phyloP scores from a whole-genome alignment of 1,140 invertebrate species.

The Drosophila cardini region DNA sequence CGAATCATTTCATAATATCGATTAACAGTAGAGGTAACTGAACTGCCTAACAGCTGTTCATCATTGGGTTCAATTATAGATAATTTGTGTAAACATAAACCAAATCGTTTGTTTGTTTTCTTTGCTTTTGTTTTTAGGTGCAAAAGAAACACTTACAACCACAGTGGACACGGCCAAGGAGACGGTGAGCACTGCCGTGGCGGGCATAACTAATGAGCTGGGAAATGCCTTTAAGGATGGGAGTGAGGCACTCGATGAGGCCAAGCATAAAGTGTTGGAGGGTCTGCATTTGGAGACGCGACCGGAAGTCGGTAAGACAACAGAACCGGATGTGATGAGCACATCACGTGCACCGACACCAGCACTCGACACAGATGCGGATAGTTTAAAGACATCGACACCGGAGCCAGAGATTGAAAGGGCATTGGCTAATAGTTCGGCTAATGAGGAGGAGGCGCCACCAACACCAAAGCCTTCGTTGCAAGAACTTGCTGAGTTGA shows the following conservation, averaged over 20 bases:
- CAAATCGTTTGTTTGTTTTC: constrained; percentile 13
- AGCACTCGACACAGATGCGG: constrained; percentile 52
- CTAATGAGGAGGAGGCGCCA: constrained; percentile 68
- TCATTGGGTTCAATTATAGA: constrained; percentile 15
- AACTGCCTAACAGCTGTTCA: constrained; percentile 8
- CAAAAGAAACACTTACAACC: constrained; percentile 55
- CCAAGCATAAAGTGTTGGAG: constrained; percentile 75
- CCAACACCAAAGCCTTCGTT: constrained; percentile 79
- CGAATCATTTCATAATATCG: constrained; percentile 17
- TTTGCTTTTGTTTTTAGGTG: constrained; percentile 41
- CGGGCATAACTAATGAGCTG: constrained; percentile 76
- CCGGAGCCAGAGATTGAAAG: constrained; percentile 83
- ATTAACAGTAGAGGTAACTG: constrained; percentile 29
- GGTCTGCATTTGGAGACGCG: constrained; percentile 60
- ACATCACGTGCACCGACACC: constrained; percentile 59
- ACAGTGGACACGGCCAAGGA: constrained; percentile 76
- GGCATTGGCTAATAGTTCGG: constrained; percentile 61
- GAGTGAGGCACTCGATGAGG: constrained; percentile 63
- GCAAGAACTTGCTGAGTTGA: constrained; percentile 69
- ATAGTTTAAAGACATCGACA: constrained; percentile 80
- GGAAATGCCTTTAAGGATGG: constrained; percentile 76
- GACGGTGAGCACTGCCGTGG: constrained; percentile 69
- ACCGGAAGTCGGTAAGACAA: not conserved
- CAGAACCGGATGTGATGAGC: constrained; percentile 29
- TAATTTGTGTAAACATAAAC: constrained; percentile 36